Evolutionary conservation across 2,888 invertebrate species (phyloP), one percentile per base, ranked within the genome.

Genomic region (Volucella inanis): DNA sequence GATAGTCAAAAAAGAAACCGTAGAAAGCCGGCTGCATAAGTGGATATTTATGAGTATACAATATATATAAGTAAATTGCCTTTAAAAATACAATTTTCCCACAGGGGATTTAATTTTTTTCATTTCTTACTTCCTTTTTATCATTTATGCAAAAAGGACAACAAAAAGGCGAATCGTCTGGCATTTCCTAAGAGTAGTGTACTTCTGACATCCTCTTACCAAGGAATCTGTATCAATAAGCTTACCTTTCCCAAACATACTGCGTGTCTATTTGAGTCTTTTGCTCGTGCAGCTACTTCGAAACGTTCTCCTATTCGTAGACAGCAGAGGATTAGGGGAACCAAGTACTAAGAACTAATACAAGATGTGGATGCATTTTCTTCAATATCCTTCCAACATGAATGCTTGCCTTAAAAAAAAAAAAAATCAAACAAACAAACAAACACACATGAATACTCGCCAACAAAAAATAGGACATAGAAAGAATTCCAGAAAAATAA

Each of bases 91-190:
- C 62, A 70, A 52, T 64, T 52, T 59, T 41, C 55, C 64, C 64
- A 68, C 18, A 70, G 70, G 70, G 64, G 54, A 75, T 75, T 64
- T 70, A 59, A 31, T 39, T 62, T 78, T 22, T 76, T 64, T 61
- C 18, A 49, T 71, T 45, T 52, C 70, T 55, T 45, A 55, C 57
- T 41, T 43, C 12, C 65, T 65, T 59, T 57, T 15, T 22, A 79
- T 79, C 64, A 50, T 74, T 83, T 79, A 83, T 79, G 83, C 74
- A 79, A 74, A 79, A 79, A 74, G 57, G 68, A 75, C 74, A 52
- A 38, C 64, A 10, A 54, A 15, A 54, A 64, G 67, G 61, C 41
- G 57, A 14, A 15, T 12, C 47, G 11, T 18, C 18, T 47, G 14
- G 18, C 15, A 10, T 41, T 43, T 31, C n/a, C 38, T 18, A n/a